A percentile compares a stretch with the other conserved stretches of the same genome.
These are phyloP conservation scores for Ammospiza nelsoni DNA, from an alignment of 2,113 vertebrate genomes.

Conservation along the genomic window DNA sequence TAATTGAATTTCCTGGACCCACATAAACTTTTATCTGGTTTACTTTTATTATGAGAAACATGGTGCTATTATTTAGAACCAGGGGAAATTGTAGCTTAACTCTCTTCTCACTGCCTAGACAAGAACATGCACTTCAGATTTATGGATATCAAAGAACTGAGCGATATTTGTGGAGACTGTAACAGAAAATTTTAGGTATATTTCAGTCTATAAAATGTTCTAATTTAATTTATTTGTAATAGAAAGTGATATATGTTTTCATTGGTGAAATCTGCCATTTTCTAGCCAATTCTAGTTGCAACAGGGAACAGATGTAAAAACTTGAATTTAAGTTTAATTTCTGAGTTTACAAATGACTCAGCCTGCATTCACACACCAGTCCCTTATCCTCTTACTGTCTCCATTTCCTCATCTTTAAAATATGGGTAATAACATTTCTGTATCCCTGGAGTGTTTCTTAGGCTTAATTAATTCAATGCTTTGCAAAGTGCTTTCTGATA, in stretches of 20 bases:
- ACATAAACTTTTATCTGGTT: not conserved
- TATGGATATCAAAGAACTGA: not conserved
- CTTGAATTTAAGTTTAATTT: slow-evolving; percentile 13
- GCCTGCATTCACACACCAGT: not conserved
- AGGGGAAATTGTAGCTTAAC: not conserved
- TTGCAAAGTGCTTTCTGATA: slow-evolving; percentile 24
- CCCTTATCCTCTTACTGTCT: slow-evolving; percentile 17
- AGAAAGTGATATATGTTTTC: not conserved
- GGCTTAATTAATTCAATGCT: slow-evolving; percentile 51
- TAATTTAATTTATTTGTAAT: not conserved
- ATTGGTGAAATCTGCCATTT: not conserved
- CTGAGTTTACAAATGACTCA: slow-evolving; percentile 14
- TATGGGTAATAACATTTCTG: slow-evolving; percentile 54
- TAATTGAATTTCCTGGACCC: slow-evolving; percentile 28
- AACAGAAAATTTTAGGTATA: not conserved
- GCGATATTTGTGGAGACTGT: not conserved
- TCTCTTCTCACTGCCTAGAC: not conserved
- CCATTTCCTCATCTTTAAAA: slow-evolving; percentile 64
- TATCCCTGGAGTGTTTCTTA: slow-evolving; percentile 38
- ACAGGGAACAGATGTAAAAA: not conserved
- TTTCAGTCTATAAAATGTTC: not conserved
- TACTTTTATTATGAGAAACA: not conserved
- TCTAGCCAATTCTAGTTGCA: not conserved
- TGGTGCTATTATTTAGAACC: not conserved
- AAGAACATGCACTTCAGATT: not conserved